phyloP scores from a whole-genome alignment of 2,888 invertebrate species.

The Temnothorax rugatulus region DNA sequence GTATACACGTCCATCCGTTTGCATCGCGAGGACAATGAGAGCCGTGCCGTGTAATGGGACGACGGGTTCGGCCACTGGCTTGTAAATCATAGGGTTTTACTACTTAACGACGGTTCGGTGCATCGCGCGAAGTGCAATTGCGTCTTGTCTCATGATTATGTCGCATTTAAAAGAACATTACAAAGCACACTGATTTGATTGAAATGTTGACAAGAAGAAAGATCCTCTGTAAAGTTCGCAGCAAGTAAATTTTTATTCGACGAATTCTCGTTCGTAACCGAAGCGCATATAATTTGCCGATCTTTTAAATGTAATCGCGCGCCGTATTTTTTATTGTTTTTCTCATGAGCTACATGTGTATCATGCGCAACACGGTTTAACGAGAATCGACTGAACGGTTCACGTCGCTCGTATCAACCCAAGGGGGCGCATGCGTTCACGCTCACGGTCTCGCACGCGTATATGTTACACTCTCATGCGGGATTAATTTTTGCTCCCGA shows the following conservation, averaged over 20 bases:
- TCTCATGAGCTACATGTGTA: background rate
- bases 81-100: constrained; percentile 72
- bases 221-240: background rate
- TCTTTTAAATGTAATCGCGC: background rate
- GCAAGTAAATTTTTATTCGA: background rate
- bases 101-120: constrained; percentile 61
- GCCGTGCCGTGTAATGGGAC: constrained; percentile 69
- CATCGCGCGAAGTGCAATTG: constrained; percentile 52
- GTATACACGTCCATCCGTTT: constrained; percentile 70
- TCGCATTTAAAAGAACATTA: background rate
- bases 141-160: background rate
- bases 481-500: constrained; percentile 79
- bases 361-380: background rate
- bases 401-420: constrained; percentile 5
- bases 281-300: background rate
- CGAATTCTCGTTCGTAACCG: background rate
- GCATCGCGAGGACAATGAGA: constrained; percentile 73
- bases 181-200: background rate
- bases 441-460: constrained; percentile 27
- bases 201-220: background rate
- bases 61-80: constrained; percentile 62
- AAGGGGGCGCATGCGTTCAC: background rate
- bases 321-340: background rate
- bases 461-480: constrained; percentile 55
- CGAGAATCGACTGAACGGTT: constrained; percentile 25